These are phyloP conservation scores for Parasteatoda tepidariorum DNA, from an alignment of 1,140 invertebrate genomes.

Conservation along the genomic window DNA sequence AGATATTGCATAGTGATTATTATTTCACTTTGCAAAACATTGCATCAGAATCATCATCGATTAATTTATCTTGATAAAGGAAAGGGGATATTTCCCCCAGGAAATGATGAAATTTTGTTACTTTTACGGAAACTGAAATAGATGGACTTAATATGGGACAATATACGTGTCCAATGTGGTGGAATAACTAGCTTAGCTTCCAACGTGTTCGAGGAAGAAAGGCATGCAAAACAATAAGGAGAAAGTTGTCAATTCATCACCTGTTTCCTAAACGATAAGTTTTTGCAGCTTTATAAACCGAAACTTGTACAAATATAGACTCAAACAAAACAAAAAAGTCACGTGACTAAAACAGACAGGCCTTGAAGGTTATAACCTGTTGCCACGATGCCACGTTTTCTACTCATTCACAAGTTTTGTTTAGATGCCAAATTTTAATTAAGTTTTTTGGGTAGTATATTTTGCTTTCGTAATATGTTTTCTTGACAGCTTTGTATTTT, in stretches of 20 bases:
- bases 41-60: neutral
- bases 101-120: too few species aligned
- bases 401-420: too few species aligned
- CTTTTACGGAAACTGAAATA: too few species aligned
- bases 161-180: neutral
- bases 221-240: neutral
- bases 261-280: neutral
- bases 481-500: too few species aligned
- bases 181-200: neutral
- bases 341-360: slow-evolving; percentile 42
- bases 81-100: too few species aligned
- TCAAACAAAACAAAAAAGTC: slow-evolving; percentile 4
- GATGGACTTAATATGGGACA: neutral
- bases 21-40: neutral
- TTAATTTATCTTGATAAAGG: neutral
- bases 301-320: slow-evolving; percentile 11
- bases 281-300: slow-evolving; percentile 8
- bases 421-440: too few species aligned
- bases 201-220: neutral
- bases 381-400: too few species aligned
- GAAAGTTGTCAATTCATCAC: neutral
- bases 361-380: neutral
- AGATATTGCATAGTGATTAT: neutral
- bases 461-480: too few species aligned
- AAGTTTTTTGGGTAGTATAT: too few species aligned